Evolutionary conservation across 2,888 invertebrate genomes (phyloP).

Genomic region (Cenopis cana): DNA sequence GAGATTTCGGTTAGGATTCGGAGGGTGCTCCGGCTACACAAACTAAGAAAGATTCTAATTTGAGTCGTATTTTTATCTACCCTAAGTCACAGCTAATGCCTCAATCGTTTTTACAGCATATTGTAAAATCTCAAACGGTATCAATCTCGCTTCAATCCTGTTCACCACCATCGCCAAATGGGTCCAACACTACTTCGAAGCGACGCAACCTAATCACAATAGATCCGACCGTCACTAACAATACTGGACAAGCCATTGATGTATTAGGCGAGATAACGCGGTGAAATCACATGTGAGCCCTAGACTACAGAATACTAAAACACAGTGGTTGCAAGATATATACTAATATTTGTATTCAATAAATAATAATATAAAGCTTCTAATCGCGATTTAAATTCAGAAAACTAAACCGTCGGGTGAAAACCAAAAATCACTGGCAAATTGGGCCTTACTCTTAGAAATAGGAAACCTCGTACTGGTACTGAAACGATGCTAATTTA

Average conservation of each 20-base stretch:
- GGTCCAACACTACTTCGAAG: conserved; percentile 40
- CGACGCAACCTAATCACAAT: conserved; percentile 50
- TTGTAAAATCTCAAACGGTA: neutral
- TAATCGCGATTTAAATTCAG: too few species aligned
- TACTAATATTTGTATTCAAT: neutral
- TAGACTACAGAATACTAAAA: conserved; percentile 45
- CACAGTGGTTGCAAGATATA: neutral
- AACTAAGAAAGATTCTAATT: too few species aligned
- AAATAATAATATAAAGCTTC: neutral
- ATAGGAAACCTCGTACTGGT: too few species aligned
- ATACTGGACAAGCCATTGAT: conserved; percentile 81
- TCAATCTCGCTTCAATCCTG: conserved; percentile 14
- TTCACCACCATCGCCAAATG: conserved; percentile 22
- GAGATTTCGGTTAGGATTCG: too few species aligned
- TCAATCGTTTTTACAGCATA: neutral
- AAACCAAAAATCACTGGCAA: too few species aligned
- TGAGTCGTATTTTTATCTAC: too few species aligned
- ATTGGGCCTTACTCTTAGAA: too few species aligned
- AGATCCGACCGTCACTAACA: conserved; percentile 70
- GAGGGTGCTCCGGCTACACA: too few species aligned
- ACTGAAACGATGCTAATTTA: too few species aligned
- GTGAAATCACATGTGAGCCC: conserved; percentile 77
- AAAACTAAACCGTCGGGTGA: too few species aligned
- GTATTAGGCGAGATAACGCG: conserved; percentile 79
- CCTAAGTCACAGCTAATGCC: neutral